These are phyloP conservation scores for Zosterops hypoxanthus DNA, from an alignment of 2,113 vertebrate species.

Conservation along the genomic window DNA sequence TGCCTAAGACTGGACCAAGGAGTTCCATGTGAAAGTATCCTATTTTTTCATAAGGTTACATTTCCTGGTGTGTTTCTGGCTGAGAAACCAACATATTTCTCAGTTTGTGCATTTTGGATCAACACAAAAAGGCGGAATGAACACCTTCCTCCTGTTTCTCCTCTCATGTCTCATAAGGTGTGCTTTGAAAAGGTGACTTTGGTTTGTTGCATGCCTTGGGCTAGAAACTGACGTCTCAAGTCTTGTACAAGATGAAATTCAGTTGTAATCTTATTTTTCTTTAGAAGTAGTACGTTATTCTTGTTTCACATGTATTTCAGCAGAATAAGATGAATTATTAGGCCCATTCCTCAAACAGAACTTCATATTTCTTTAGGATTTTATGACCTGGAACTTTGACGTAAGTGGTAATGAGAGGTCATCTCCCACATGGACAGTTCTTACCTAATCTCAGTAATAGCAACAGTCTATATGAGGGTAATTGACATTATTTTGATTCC, in stretches of 20 bases:
- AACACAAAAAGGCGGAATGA: constrained; percentile 70
- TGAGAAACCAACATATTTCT: constrained; percentile 77
- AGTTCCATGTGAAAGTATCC: accelerated
- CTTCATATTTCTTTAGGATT: neutral
- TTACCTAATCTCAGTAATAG: neutral
- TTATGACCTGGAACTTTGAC: neutral
- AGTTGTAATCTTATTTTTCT: neutral
- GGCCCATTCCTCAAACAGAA: neutral
- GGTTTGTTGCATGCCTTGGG: neutral
- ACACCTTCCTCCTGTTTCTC: constrained; percentile 75
- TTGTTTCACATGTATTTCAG: neutral
- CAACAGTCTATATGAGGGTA: neutral
- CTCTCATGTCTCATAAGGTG: constrained; percentile 77
- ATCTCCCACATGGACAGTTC: neutral
- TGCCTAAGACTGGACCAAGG: neutral
- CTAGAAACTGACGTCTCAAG: neutral
- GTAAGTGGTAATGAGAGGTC: neutral
- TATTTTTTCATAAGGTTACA: constrained; percentile 64
- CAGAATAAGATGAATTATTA: neutral
- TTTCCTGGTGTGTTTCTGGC: constrained; percentile 79
- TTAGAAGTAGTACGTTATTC: neutral
- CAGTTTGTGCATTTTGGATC: constrained; percentile 73
- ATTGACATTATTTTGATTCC: neutral
- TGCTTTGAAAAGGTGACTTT: constrained; percentile 82
- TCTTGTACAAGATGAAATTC: neutral